These are phyloP conservation scores for Scaptomyza tumidula DNA, from an alignment of 2,888 invertebrate species.

Conservation along the genomic window DNA sequence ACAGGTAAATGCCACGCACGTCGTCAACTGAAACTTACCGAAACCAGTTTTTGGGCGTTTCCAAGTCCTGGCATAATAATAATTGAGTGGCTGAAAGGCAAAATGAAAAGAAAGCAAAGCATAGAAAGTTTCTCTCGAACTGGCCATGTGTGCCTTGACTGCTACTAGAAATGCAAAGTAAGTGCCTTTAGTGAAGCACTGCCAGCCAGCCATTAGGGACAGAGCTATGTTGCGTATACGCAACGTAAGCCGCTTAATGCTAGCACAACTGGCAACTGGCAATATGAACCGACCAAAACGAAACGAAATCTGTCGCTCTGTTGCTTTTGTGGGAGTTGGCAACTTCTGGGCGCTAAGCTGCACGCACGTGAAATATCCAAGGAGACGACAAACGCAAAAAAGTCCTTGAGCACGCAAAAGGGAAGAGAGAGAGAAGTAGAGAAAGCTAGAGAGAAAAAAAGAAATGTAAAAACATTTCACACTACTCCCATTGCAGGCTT, in stretches of 20 bases:
- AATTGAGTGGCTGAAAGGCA: slow-evolving; percentile 62
- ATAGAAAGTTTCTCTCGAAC: slow-evolving; percentile 9
- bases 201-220: slow-evolving; percentile 43
- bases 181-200: slow-evolving; percentile 26
- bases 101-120: not conserved
- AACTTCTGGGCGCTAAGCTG: slow-evolving; percentile 62
- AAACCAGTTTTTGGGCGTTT: slow-evolving; percentile 20
- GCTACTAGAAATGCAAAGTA: slow-evolving; percentile 61
- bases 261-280: slow-evolving; percentile 20
- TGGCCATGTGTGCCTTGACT: slow-evolving; percentile 26
- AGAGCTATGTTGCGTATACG: slow-evolving; percentile 60
- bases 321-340: slow-evolving; percentile 31
- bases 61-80: slow-evolving; percentile 59
- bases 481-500: slow-evolving; percentile 32
- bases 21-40: slow-evolving; percentile 38
- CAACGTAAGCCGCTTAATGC: slow-evolving; percentile 75
- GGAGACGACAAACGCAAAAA: slow-evolving; percentile 39
- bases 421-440: not conserved
- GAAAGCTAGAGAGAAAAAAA: slow-evolving; percentile 3
- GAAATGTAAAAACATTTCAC: slow-evolving; percentile 36
- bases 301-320: slow-evolving; percentile 51
- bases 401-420: slow-evolving; percentile 70
- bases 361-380: slow-evolving; percentile 68
- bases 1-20: slow-evolving; percentile 42
- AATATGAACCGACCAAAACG: slow-evolving; percentile 48